Evolutionary conservation across 2,113 vertebrate genomes (phyloP).

Genomic region (Micronisus gabar): DNA sequence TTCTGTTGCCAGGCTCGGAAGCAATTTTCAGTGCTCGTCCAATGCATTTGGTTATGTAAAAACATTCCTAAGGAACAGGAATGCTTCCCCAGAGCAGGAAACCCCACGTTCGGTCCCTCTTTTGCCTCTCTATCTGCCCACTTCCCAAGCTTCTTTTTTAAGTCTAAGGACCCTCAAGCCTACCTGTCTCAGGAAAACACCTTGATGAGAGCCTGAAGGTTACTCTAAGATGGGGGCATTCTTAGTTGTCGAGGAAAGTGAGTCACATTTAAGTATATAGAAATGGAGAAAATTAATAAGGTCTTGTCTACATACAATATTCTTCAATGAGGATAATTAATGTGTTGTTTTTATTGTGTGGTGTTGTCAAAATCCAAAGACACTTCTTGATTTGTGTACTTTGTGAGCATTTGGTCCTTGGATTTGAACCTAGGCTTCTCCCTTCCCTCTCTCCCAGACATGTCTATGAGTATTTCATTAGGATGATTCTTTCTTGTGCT

Average conservation of each 20-base stretch:
- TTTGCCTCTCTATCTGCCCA: background rate
- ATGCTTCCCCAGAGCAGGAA: background rate
- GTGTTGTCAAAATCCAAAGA: too few species aligned
- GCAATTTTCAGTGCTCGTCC: background rate
- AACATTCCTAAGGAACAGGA: background rate
- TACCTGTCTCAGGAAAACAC: background rate
- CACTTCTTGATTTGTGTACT: too few species aligned
- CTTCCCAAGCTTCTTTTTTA: background rate
- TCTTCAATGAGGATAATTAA: background rate
- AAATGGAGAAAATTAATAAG: background rate
- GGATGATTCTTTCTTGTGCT: too few species aligned
- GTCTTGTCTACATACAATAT: background rate
- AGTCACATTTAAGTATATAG: background rate
- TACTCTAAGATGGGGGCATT: background rate
- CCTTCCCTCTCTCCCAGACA: too few species aligned
- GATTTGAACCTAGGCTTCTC: too few species aligned
- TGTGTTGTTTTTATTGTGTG: background rate
- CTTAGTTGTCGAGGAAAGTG: background rate
- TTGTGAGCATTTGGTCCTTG: too few species aligned
- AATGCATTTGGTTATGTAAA: background rate
- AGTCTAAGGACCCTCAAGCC: background rate
- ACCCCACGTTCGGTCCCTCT: background rate
- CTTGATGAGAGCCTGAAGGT: background rate
- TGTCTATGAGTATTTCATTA: too few species aligned
- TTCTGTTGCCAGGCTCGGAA: background rate